Evolutionary conservation across 2,888 invertebrate species (phyloP).

Genomic region (Caenorhabditis zanzibari): DNA sequence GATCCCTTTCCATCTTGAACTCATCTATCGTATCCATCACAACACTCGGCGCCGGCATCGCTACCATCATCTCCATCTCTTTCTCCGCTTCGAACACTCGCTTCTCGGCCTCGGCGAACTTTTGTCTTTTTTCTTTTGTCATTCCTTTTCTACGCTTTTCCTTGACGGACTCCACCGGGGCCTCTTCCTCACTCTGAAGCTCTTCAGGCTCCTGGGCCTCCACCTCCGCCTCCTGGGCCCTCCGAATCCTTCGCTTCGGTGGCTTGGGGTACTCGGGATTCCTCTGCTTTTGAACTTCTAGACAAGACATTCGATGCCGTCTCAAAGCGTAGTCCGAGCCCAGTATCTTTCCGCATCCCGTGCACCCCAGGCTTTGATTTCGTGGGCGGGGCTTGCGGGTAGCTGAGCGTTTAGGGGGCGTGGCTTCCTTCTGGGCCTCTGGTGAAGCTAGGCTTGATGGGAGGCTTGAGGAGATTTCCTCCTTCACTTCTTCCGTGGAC

Average conservation of each 20-base stretch:
- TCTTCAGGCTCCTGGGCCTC: background rate
- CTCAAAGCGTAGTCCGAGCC: slow-evolving; percentile 64
- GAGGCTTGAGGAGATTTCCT: background rate
- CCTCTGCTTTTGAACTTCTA: slow-evolving; percentile 15
- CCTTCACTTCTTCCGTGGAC: background rate
- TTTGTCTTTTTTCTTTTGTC: no score
- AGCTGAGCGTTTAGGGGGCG: background rate
- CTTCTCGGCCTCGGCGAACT: no score
- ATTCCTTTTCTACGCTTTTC: no score
- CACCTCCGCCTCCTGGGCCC: background rate
- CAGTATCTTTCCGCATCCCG: slow-evolving; percentile 44
- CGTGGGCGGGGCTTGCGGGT: background rate
- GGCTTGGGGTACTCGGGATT: slow-evolving; percentile 34
- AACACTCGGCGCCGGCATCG: slow-evolving; percentile 11
- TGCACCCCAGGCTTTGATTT: slow-evolving; percentile 17
- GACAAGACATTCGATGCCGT: slow-evolving; percentile 57
- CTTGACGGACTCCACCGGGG: no score
- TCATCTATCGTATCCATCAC: slow-evolving; percentile 11
- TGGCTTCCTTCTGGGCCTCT: background rate
- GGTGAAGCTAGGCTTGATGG: background rate
- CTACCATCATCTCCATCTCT: background rate
- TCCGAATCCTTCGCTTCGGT: background rate
- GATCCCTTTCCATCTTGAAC: background rate
- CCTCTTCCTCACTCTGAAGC: no score
- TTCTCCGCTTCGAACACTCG: background rate